Evolutionary conservation across 2,888 invertebrate genomes (phyloP).

Genomic region (Lithophane ornitopus): DNA sequence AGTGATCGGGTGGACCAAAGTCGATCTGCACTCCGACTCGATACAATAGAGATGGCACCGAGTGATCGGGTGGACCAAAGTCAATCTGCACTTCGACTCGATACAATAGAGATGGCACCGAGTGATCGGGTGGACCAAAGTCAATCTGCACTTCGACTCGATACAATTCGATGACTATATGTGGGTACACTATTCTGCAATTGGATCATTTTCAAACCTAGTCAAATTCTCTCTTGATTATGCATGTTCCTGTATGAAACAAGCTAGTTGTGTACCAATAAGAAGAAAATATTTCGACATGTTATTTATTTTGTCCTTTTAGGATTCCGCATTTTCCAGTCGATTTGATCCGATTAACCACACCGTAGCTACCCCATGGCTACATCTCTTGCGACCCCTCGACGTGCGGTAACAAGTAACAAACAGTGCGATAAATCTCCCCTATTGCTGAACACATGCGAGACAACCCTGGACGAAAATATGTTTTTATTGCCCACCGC

Average conservation of each 20-base stretch:
- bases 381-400: conserved; percentile 28
- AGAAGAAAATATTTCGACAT: neutral
- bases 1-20: too few relatives aligned
- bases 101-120: too few relatives aligned
- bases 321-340: conserved; percentile 8
- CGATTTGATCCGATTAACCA: conserved; percentile 24
- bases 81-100: too few relatives aligned
- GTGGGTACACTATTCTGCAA: neutral
- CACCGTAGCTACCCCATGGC: neutral
- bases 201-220: neutral
- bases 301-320: neutral
- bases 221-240: neutral
- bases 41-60: too few relatives aligned
- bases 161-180: neutral
- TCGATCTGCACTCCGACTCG: too few relatives aligned
- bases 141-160: too few relatives aligned
- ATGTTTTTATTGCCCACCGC: conserved; percentile 74
- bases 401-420: conserved; percentile 64
- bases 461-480: conserved; percentile 67
- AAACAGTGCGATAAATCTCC: conserved; percentile 78
- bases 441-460: conserved; percentile 73
- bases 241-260: neutral
- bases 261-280: neutral
- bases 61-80: too few relatives aligned
- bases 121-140: too few relatives aligned